Percentiles rank a stretch among this genome's conserved stretches.
phyloP scores from a whole-genome alignment of 2,888 invertebrate species.

The Emmelina monodactyla region DNA sequence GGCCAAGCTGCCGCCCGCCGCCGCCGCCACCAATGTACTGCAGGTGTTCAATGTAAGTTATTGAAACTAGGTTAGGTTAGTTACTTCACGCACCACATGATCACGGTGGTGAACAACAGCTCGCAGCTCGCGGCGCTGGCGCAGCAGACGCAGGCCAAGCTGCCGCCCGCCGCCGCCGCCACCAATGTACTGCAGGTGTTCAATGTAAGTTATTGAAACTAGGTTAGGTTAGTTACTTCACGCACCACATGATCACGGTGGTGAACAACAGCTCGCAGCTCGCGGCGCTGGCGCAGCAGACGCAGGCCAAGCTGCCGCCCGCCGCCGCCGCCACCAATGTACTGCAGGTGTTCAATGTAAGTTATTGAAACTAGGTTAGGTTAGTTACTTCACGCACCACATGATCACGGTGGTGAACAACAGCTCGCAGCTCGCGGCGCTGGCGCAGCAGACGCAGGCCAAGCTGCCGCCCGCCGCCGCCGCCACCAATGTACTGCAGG shows the following conservation, averaged over 20 bases:
- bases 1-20: slow-evolving; percentile 85
- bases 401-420: slow-evolving; percentile 97
- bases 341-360: too few species aligned
- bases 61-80: too few species aligned
- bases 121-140: slow-evolving; percentile 89
- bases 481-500: too few species aligned
- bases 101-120: slow-evolving; percentile 95
- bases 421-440: slow-evolving; percentile 87
- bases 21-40: too few species aligned
- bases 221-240: too few species aligned
- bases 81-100: slow-evolving; percentile 94
- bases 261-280: slow-evolving; percentile 95
- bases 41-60: too few species aligned
- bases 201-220: too few species aligned
- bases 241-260: slow-evolving; percentile 92
- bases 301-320: slow-evolving; percentile 87
- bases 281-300: slow-evolving; percentile 85
- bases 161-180: slow-evolving; percentile 74
- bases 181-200: too few species aligned
- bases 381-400: slow-evolving; percentile 91
- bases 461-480: slow-evolving; percentile 80
- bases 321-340: slow-evolving; percentile 67
- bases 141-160: slow-evolving; percentile 84
- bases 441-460: slow-evolving; percentile 86
- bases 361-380: too few species aligned